Evolutionary conservation across 2,797 vertebrate genomes (phyloP), one percentile per base, ranked within the genome.

Genomic region (Rhinichthys osculus): DNA sequence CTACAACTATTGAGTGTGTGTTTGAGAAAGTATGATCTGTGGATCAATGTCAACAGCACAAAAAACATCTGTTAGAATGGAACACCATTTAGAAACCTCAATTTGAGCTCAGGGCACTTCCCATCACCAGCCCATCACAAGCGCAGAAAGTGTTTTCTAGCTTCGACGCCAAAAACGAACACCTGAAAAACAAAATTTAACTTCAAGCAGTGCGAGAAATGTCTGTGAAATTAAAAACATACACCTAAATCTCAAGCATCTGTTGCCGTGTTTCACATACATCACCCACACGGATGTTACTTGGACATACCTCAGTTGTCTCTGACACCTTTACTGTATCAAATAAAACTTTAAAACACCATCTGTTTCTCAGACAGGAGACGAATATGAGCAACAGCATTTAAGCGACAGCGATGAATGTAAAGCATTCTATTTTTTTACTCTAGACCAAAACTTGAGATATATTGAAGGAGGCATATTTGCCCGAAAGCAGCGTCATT

Each of bases 361-460:
- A 79, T 59, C 76, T 71, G 47, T 72, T 78, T 85, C 50, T 35
- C 19, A 78, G 62, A 84, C 17, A 69, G 47, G 47, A 78, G 33
- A 27, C 21, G 5, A 47, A 62, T 76, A 33, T 40, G n/a, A 84
- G 64, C 33, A 54, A 42, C 7, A 54, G 50, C 38, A 47, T 71
- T 79, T 59, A 14, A 85, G 21, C 35, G 35, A 59, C 83, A 62
- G 38, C 8, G 3, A 77, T 77, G 33, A 77, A 27, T 44, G 52
- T 50, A 42, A 77, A 69, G 30, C 57, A 27, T 21, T 38, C 7
- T 7, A 42, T 73, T 50, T 66, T 50, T 50, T 52, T 23, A 35
- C 44, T 82, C 38, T 33, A 44, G 42, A 44, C 42, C 62, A 80
- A 47, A 80, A 80, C 62, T 35, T 80, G 27, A 80, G 27, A 67